phyloP scores from a whole-genome alignment of 2,113 vertebrate genomes.

The Eurypyga helias region DNA sequence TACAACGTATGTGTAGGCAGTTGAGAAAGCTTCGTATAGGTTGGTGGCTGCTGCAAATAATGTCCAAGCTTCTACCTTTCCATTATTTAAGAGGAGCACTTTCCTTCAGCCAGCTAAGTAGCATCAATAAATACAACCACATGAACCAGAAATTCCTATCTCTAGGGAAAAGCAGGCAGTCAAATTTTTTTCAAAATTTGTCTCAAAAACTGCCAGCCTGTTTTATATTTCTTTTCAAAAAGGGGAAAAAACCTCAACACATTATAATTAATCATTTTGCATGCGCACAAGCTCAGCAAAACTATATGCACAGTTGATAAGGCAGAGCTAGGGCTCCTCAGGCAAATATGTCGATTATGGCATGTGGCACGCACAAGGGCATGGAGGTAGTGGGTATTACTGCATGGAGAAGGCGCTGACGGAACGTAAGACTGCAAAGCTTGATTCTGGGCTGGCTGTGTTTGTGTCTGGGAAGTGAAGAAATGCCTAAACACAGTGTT shows the following conservation, averaged over 20 bases:
- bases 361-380: accelerated
- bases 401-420: accelerated
- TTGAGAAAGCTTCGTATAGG: accelerated
- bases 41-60: not conserved
- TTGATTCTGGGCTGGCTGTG: not conserved
- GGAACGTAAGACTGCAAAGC: not conserved
- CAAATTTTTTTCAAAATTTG: not conserved
- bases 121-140: not conserved
- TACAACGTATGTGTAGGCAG: accelerated
- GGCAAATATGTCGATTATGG: accelerated
- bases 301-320: not conserved
- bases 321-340: not conserved
- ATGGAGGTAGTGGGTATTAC: not conserved
- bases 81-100: not conserved
- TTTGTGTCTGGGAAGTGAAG: not conserved
- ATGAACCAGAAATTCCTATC: not conserved
- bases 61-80: not conserved
- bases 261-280: not conserved
- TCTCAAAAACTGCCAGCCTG: not conserved
- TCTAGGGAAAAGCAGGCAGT: not conserved
- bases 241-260: not conserved
- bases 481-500: slow-evolving; percentile 23
- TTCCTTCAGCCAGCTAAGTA: not conserved
- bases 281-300: not conserved
- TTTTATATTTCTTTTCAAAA: not conserved